Percentiles rank a stretch among this genome's conserved stretches.
phyloP scores from a whole-genome alignment of 2,797 vertebrate genomes.

The Rallus crepitans region DNA sequence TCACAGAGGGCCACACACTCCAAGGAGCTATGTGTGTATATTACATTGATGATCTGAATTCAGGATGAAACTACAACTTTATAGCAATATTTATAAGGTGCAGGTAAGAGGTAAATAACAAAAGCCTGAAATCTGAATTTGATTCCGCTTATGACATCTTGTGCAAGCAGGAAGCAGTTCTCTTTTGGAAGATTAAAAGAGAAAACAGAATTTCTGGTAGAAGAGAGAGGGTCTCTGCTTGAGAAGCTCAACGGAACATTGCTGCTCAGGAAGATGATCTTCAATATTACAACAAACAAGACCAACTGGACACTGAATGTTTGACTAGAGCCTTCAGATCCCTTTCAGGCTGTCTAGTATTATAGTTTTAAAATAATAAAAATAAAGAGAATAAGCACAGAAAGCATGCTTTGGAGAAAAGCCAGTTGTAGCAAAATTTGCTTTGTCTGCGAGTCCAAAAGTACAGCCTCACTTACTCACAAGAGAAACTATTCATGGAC shows the following conservation, averaged over 20 bases:
- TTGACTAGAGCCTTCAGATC: neutral
- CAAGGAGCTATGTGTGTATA: neutral
- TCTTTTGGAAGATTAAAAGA: neutral
- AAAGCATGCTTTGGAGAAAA: constrained; percentile 32
- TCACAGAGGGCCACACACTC: neutral
- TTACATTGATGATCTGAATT: neutral
- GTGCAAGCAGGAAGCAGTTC: neutral
- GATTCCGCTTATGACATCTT: neutral
- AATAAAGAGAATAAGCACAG: neutral
- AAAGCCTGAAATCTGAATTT: neutral
- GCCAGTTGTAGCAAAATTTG: constrained; percentile 23
- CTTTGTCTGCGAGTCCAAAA: constrained; percentile 35
- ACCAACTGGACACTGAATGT: neutral
- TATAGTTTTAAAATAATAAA: neutral
- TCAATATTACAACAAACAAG: neutral
- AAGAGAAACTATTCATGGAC: constrained; percentile 37
- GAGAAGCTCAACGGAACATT: neutral
- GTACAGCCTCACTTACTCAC: constrained; percentile 19
- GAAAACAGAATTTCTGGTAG: neutral
- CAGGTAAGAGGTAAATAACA: neutral
- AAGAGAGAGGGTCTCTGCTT: neutral
- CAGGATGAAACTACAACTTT: neutral
- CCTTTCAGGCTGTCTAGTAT: neutral
- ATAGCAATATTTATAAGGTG: neutral
- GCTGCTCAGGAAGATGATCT: neutral